These are phyloP conservation scores for Catostomus latipinnis DNA, from an alignment of 2,797 vertebrate genomes.

Conservation along the genomic window DNA sequence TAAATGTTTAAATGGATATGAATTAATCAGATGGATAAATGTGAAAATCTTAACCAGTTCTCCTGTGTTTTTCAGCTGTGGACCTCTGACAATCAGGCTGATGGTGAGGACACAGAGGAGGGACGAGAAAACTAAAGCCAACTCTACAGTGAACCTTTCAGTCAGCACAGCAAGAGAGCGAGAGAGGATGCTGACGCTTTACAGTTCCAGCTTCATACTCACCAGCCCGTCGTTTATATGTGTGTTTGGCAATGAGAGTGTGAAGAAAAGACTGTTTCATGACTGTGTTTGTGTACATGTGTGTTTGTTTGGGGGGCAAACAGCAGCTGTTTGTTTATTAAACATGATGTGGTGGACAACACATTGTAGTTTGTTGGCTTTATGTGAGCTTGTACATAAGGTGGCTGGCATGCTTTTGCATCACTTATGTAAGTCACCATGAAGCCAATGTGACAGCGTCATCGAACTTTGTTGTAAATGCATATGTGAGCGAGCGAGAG, in stretches of 20 bases:
- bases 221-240: slow-evolving; percentile 82
- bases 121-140: slow-evolving; percentile 86
- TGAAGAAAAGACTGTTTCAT: slow-evolving; percentile 64
- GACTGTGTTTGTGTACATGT: slow-evolving; percentile 68
- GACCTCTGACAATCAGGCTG: slow-evolving; percentile 92
- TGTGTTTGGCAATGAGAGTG: slow-evolving; percentile 74
- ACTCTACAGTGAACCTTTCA: slow-evolving; percentile 79
- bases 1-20: no score
- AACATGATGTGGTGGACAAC: slow-evolving; percentile 43
- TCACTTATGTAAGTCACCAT: slow-evolving; percentile 76
- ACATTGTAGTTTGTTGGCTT: slow-evolving; percentile 36
- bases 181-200: slow-evolving; percentile 83
- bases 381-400: slow-evolving; percentile 74
- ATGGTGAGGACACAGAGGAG: slow-evolving; percentile 89
- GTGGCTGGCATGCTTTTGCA: slow-evolving; percentile 81
- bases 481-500: slow-evolving; percentile 61
- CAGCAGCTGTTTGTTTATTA: slow-evolving; percentile 23
- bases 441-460: slow-evolving; percentile 76
- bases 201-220: slow-evolving; percentile 84
- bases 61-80: slow-evolving; percentile 84
- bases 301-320: slow-evolving; percentile 30
- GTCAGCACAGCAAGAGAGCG: slow-evolving; percentile 68
- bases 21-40: background rate
- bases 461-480: slow-evolving; percentile 61
- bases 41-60: background rate